Evolutionary conservation across 30 jellyfish, hydroid and myxozoan genomes (phyloP), one percentile per base, ranked within the genome.

Genomic region (Hydractinia echinata): DNA sequence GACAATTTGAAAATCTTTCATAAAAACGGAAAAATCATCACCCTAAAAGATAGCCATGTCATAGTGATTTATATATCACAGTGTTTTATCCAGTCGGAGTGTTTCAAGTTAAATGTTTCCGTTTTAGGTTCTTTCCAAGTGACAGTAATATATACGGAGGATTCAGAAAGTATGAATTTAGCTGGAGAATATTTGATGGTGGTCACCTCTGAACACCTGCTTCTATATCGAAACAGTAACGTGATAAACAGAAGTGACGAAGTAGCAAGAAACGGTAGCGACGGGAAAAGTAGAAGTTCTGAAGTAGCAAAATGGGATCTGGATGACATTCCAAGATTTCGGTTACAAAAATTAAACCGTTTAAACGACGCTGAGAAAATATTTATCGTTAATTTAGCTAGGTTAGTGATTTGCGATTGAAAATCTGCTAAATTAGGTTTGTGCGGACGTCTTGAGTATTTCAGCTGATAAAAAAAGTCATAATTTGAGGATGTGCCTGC

Each of bases 311-410:
- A 82, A 78, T 92, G 98, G 98, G 92, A 92, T 52, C 67, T 92
- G 44, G 98, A 92, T 51, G 96, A 92, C 56, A 92, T 92, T 2
- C 98, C 98, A 53, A 61, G 98, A 56, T 92, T 92, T 66, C 55
- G 98, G 30, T 82, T 92, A 53, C 98, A 92, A 66, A 83, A 94
- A 72, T 84, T 92, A 5, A 86, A 94, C 77, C 98, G 87, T 53
- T 83, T 86, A 3, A 90, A 92, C 76, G 95, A 92, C 55, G 88
- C 96, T 5, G 98, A 92, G 69, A 92, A 92, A 79, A 92, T 92
- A 2, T 92, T 92, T 62, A 92, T 87, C 73, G 85, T 92, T 53
- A 92, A 92, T 53, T 87, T 92, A 11, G 98, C 98, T 51, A 87
- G 95, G 98, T 92, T 71, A 20, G 87, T 30, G 44, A 30, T 30